These are phyloP conservation scores for Caenorhabditis doughertyi DNA, from an alignment of 2,888 invertebrate genomes.

Conservation along the genomic window DNA sequence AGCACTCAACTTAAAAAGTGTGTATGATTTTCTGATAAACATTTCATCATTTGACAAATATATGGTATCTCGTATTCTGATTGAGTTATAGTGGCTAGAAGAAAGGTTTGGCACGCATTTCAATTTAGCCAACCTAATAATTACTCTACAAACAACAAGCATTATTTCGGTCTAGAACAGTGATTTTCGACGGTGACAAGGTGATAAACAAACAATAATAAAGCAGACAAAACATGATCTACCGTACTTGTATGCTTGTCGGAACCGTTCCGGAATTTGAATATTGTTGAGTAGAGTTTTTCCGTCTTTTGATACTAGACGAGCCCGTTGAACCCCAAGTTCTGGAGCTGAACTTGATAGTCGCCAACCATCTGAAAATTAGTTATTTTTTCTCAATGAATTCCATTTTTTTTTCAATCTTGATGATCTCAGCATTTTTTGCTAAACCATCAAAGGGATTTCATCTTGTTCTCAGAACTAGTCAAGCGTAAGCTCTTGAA, in stretches of 20 bases:
- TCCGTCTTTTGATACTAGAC: constrained; percentile 80
- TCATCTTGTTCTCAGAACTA: constrained; percentile 8
- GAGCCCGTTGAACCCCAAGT: constrained; percentile 59
- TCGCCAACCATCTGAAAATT: constrained; percentile 71
- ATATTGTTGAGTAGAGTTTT: constrained; percentile 75
- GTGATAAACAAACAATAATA: not conserved
- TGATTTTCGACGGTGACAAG: constrained; percentile 7
- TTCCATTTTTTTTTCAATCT: not conserved
- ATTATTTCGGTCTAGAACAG: not conserved
- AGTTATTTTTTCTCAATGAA: not conserved
- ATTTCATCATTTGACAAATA: too few species aligned
- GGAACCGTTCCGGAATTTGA: constrained; percentile 73
- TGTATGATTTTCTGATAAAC: too few species aligned
- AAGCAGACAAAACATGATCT: not conserved
- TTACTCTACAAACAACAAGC: constrained; percentile 3
- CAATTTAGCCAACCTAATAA: not conserved
- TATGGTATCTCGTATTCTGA: too few species aligned
- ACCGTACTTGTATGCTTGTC: constrained; percentile 70
- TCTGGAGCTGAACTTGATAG: constrained; percentile 61
- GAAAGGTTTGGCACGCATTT: too few species aligned
- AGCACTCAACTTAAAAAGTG: too few species aligned
- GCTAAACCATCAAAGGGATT: not conserved
- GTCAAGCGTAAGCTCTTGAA: constrained; percentile 37
- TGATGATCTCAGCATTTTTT: not conserved
- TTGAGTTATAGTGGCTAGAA: too few species aligned